phyloP scores from a whole-genome alignment of 2,797 vertebrate genomes.

The Neopelma chrysocephalum region DNA sequence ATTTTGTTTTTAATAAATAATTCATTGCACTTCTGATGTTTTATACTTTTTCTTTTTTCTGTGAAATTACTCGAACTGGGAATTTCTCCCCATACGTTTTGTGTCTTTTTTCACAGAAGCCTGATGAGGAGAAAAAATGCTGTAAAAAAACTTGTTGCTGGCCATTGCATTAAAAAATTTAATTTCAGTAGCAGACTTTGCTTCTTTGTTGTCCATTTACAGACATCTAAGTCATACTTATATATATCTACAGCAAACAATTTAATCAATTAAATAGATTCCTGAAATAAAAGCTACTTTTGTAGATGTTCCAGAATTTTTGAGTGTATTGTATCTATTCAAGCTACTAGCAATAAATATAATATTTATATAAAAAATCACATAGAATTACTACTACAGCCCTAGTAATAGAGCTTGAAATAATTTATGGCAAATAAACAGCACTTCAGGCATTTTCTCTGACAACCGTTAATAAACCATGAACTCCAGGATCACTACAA shows the following conservation, averaged over 20 bases:
- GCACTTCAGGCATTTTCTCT: slow-evolving; percentile 46
- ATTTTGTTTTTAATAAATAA: slow-evolving; percentile 35
- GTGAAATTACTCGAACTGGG: not conserved
- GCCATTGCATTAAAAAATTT: not conserved
- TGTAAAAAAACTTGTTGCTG: not conserved
- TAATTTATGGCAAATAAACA: slow-evolving; percentile 70
- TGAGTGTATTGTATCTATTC: slow-evolving; percentile 40
- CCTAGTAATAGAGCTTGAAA: slow-evolving; percentile 52
- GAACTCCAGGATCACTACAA: slow-evolving; percentile 47
- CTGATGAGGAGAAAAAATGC: not conserved
- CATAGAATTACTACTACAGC: slow-evolving; percentile 46
- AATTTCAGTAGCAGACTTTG: not conserved
- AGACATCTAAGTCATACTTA: slow-evolving; percentile 12
- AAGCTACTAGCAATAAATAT: slow-evolving; percentile 48
- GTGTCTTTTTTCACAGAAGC: not conserved
- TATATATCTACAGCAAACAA: slow-evolving; percentile 18
- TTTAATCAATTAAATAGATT: slow-evolving; percentile 18
- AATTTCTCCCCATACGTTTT: not conserved
- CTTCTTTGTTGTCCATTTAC: slow-evolving; percentile 17
- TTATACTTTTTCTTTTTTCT: not conserved
- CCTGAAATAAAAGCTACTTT: slow-evolving; percentile 55
- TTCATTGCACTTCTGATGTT: not conserved
- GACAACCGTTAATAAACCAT: slow-evolving; percentile 66
- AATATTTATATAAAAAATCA: slow-evolving; percentile 50
- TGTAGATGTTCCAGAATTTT: slow-evolving; percentile 45